Base-by-base conservation (phyloP, 2,888 invertebrate genomes). In the Entomobrya multifasciata region DNA sequence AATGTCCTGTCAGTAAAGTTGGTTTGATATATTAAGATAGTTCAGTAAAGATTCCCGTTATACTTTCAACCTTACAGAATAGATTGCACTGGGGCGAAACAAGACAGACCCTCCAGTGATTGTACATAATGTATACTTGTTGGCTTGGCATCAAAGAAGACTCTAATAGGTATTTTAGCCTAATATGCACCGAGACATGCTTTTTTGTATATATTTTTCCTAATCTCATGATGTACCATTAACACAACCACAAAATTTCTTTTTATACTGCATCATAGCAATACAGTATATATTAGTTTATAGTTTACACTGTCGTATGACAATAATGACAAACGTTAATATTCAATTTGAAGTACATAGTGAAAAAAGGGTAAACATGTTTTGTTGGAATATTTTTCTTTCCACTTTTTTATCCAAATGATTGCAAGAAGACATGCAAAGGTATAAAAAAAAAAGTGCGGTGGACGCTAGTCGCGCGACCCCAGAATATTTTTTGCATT, bases 381-480 rank as follows among this genome's bases (percentile, higher is more conserved):
- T 15, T 72, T 72, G 49, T 72, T 72, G 49, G 47, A 65, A 65
- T 17, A 10, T n/a, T n/a, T n/a, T n/a, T n/a, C 13, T 3, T 44
- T 13, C 6, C 25, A 25, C 22, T 25, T 57, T 36, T 25, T 65
- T 49, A 25, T 72, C 25, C 15, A 5, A 22, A 74, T 74, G 82
- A 82, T 74, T 82, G 72, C 72, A 30, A 72, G 72, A 41, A 76
- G 47, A 44, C 83, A 83, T 83, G 83, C 49, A 55, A 83, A 76
- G 36, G 17, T 25, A 78, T 55, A 57, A 62, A 6, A 36, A 36
- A 36, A 36, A 36, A 36, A 36, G 36, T 36, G 36, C 8, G 36
- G 36, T 25, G 15, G 49, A 27, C 22, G 15, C 17, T n/a, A 17
- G 49, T 72, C 47, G 13, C 36, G 6, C 15, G 5, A 67, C 17